A percentile compares a stretch with the other conserved stretches of the same genome.
Evolutionary conservation across 2,113 vertebrate species (phyloP).

Genomic region (Zingel zingel): DNA sequence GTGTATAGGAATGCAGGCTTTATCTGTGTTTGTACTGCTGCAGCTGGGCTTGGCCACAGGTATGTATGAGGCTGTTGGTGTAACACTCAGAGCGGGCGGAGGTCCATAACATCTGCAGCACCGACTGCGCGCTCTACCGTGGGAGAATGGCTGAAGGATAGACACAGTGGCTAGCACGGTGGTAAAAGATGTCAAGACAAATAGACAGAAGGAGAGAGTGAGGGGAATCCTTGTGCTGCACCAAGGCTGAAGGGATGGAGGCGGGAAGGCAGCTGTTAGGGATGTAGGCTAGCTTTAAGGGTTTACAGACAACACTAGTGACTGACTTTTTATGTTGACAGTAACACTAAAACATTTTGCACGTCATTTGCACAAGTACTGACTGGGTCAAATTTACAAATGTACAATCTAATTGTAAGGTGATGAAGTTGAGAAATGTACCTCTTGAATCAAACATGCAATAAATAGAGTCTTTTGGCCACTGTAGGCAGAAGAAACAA

Average conservation of each 20-base stretch:
- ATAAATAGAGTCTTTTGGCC: neutral
- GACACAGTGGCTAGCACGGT: constrained; percentile 19
- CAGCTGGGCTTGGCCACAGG: constrained; percentile 66
- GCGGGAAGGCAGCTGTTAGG: constrained; percentile 34
- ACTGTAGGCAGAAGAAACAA: neutral
- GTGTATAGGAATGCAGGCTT: constrained; percentile 59
- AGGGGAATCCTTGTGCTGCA: constrained; percentile 44
- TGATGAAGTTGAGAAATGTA: neutral
- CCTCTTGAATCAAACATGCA: neutral
- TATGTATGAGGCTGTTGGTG: constrained; percentile 60
- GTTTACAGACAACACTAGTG: constrained; percentile 21
- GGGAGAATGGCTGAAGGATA: constrained; percentile 50
- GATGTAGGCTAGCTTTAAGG: constrained; percentile 17
- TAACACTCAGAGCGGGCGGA: constrained; percentile 62
- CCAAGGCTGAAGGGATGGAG: constrained; percentile 20
- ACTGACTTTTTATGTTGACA: constrained; percentile 16
- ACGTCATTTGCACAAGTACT: constrained; percentile 1
- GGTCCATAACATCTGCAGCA: constrained; percentile 57
- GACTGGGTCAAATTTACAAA: constrained; percentile 3
- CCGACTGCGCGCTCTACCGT: constrained; percentile 17
- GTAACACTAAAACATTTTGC: constrained; percentile 21
- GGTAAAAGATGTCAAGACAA: constrained; percentile 61
- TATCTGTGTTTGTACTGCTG: constrained; percentile 67
- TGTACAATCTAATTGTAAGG: neutral
- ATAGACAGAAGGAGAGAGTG: constrained; percentile 51